Base-by-base conservation (phyloP, 2,888 invertebrate genomes). In the Drosophila aldrichi region DNA sequence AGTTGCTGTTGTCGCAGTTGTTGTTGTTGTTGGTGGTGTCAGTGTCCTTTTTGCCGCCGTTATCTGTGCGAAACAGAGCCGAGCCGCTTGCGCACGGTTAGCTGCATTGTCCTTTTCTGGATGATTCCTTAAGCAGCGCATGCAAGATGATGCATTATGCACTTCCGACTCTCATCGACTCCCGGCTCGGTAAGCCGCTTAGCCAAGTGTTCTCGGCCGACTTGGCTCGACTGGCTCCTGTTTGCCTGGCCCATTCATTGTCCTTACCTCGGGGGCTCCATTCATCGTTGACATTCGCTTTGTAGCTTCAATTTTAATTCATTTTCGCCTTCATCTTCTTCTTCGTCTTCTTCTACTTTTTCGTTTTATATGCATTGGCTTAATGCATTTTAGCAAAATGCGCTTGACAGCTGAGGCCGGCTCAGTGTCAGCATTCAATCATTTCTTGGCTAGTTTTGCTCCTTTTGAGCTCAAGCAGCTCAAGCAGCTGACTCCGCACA, bases 61-160 rank as follows among this genome's bases (percentile, higher is more conserved):
- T 90, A 89, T 90, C 88, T 84, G 67, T 70, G 79, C 67, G 77
- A 77, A 49, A 82, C 54, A 74, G 82, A 41, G 82, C 88, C 91
- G 85, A 92, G 90, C 89, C 79, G 80, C 81, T 90, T 90, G 90
- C 91, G 91, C 92, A 92, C 90, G 90, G 88, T 89, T 92, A 89
- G 84, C 77, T 79, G 82, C 78, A 88, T 91, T 91, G 91, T 90
- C 79, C 82, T 83, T 82, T 89, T 88, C 56, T 55, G 55, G 55
- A 25, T 69, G 82, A 68, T 75, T 82, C 46, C 61, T 69, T 72
- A 46, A 69, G 66, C 63, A 38, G 34, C 18, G 29, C 54, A 79
- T 77, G 81, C 77, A 86, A 84, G 81, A 87, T 89, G 85, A 86
- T 86, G 89, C 82, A 89, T 89, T 85, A 83, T 86, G 74, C 76